These are phyloP conservation scores for Trachymyrmex cornetzi DNA, from an alignment of 1,140 invertebrate species.

Conservation along the genomic window DNA sequence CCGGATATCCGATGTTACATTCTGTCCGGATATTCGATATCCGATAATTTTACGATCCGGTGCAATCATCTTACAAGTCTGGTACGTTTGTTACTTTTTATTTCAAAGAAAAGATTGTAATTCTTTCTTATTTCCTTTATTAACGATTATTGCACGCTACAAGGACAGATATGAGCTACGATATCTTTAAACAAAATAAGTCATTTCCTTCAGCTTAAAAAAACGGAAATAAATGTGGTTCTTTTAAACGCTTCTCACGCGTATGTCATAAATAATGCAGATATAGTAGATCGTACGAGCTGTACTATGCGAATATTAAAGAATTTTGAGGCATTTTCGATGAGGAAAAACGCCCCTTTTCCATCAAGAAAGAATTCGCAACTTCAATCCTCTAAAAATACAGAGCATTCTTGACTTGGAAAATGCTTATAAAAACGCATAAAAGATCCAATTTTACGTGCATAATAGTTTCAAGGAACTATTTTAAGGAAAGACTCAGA, in stretches of 20 bases:
- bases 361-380: conserved; percentile 13
- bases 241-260: conserved; percentile 34
- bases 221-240: conserved; percentile 15
- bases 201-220: conserved; percentile 34
- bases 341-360: conserved; percentile 11
- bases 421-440: conserved; percentile 52
- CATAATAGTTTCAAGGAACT: conserved; percentile 26
- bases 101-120: neutral
- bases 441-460: conserved; percentile 46
- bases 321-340: conserved; percentile 45
- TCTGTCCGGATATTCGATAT: no score
- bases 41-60: no score
- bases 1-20: no score
- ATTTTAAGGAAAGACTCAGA: neutral
- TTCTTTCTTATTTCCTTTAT: neutral
- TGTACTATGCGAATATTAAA: conserved; percentile 58
- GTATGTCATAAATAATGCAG: conserved; percentile 44
- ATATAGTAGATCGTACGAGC: conserved; percentile 20
- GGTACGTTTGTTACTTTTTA: neutral
- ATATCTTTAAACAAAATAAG: conserved; percentile 37
- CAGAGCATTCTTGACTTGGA: conserved; percentile 19
- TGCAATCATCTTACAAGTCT: neutral
- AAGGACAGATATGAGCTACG: neutral
- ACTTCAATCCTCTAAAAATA: conserved; percentile 31
- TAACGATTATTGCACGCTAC: neutral